Conservation (phyloP, 2,888 invertebrate genomes). For the Cyclophora punctaria region DNA sequence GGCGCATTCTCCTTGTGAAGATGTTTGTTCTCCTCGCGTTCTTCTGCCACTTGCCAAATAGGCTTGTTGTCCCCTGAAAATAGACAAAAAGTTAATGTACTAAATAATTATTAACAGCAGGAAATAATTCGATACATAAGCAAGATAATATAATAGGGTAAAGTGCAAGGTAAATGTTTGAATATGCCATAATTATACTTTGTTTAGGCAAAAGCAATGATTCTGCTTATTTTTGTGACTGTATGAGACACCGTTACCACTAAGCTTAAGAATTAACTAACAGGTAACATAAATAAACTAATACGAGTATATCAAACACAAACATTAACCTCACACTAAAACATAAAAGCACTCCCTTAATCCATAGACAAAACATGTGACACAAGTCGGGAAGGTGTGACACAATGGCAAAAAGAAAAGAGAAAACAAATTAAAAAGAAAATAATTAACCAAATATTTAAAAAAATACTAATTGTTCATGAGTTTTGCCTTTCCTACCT, state of each 20-base stretch:
- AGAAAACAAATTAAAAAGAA: conserved; percentile 22
- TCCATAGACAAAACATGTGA: conserved; percentile 45
- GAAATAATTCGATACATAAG: too few species aligned
- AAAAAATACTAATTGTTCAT: conserved; percentile 8
- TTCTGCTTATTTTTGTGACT: too few species aligned
- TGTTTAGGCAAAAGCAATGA: too few species aligned
- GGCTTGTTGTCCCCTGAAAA: conserved; percentile 90
- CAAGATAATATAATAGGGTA: too few species aligned
- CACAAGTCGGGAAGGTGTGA: conserved; percentile 76
- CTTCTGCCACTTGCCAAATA: conserved; percentile 99
- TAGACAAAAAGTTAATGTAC: not conserved
- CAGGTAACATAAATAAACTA: too few species aligned
- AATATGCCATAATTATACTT: too few species aligned
- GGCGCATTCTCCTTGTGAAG: conserved; percentile 91
- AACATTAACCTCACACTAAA: not conserved
- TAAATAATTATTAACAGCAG: too few species aligned
- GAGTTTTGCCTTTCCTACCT: conserved; percentile 64
- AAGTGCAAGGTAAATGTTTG: too few species aligned
- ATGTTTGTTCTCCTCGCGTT: conserved; percentile 96
- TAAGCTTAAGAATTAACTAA: too few species aligned
- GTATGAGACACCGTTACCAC: too few species aligned
- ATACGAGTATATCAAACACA: not conserved
- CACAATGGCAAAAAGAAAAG: conserved; percentile 43
- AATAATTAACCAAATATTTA: conserved; percentile 15
- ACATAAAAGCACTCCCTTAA: not conserved